phyloP scores from a whole-genome alignment of 2,797 vertebrate genomes.

The Peromyscus nudipes region DNA sequence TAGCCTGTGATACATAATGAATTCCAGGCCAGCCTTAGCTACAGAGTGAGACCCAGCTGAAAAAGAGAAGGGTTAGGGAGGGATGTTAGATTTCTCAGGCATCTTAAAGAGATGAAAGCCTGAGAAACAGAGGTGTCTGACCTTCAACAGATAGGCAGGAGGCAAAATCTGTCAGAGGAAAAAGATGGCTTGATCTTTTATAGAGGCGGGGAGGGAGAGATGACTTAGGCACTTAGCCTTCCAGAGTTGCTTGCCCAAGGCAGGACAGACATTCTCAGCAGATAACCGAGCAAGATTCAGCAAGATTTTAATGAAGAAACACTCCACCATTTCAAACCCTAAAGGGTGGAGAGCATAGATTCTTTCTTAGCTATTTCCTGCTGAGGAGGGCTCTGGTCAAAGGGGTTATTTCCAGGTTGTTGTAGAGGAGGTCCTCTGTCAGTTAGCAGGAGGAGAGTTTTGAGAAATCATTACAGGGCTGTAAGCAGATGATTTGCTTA shows the following conservation, averaged over 20 bases:
- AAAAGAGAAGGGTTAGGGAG: background rate
- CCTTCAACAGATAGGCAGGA: background rate
- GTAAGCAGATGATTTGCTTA: background rate
- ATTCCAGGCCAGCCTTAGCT: background rate
- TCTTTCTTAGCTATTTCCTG: background rate
- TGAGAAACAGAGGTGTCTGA: background rate
- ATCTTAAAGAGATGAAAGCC: background rate
- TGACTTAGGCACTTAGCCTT: background rate
- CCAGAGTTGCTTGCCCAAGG: background rate
- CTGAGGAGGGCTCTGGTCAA: background rate
- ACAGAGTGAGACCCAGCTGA: background rate
- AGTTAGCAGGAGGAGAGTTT: background rate
- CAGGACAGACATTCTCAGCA: background rate
- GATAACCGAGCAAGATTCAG: background rate
- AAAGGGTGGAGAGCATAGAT: background rate
- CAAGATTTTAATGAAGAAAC: background rate
- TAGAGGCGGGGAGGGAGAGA: rapidly evolving
- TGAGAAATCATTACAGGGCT: background rate
- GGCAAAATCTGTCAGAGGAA: too few species aligned
- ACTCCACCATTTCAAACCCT: background rate
- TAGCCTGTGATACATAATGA: background rate
- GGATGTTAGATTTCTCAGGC: background rate
- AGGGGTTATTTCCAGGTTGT: background rate
- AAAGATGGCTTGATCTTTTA: background rate
- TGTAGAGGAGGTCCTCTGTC: background rate